Evolutionary conservation across 1,140 invertebrate species (phyloP), one percentile per base, ranked within the genome.

Genomic region (Lethrus apterus): DNA sequence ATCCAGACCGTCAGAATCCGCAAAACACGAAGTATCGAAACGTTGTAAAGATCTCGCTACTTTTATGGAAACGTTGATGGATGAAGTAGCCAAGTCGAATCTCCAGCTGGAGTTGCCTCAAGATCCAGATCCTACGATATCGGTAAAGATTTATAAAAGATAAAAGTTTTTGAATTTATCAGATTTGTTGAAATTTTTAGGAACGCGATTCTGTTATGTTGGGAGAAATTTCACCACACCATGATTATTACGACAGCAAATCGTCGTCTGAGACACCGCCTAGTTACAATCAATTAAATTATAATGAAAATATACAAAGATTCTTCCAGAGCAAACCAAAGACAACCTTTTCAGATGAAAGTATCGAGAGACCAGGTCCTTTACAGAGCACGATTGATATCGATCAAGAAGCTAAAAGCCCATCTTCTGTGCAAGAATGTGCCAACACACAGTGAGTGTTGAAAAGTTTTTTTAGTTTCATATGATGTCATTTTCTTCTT

Each of bases 231-330:
- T 90, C 86, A 7, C 87, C 87, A 2, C 85, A 90, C 64, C 84
- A 87, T 58, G 84, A 88, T 43, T 79, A 81, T 62, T 80, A 75
- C 61, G 84, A 86, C 62, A 86, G 84, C 60, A 87, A 86, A 66
- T 84, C 83, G 3, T 88, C 84, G 13, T 82, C 80, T 1, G 86
- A 86, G 58, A 88, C 86, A 14, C 84, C 83, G 18, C 79, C 85
- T 3, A 89, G 84, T 57, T 91, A 90, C 68, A 87, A 83, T 61
- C 85, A 91, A 60, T 71, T 91, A 4, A 91, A 90, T 69, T 91
- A 89, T 62, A 86, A 86, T 59, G 86, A 91, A 61, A 92, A 85
- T 57, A 76, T 93, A 29, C 77, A 86, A 63, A 76, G 86, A 55
- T 91, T 89, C 66, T 91, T 90, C 68, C 80, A 84, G 58, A 89